These are phyloP conservation scores for Sminthurides bifidus DNA, from an alignment of 1,140 invertebrate genomes.

Conservation along the genomic window DNA sequence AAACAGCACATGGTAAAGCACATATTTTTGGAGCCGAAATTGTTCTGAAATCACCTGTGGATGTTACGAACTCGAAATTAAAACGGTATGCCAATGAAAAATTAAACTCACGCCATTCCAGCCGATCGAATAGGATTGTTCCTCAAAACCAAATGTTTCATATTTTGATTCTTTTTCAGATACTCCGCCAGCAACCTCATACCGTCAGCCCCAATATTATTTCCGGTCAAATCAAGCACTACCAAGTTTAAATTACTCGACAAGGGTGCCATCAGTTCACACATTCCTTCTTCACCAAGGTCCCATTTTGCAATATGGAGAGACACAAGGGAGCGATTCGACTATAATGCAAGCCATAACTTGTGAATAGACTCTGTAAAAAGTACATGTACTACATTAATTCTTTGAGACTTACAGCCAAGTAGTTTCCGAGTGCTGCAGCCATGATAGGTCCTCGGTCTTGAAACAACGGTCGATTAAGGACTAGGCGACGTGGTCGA, in stretches of 20 bases:
- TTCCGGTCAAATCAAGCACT: conserved; percentile 7
- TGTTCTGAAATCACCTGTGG: not conserved
- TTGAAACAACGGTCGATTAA: conserved; percentile 15
- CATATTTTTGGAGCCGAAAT: not conserved
- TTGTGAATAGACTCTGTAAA: not conserved
- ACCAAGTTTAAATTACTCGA: conserved; percentile 4
- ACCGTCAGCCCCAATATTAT: conserved; percentile 9
- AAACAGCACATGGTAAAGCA: too few relatives aligned
- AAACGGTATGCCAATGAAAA: not conserved
- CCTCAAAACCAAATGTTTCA: conserved; percentile 15
- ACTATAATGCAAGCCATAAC: not conserved
- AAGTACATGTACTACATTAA: not conserved
- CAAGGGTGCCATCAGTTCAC: conserved; percentile 2
- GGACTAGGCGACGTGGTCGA: conserved; percentile 7
- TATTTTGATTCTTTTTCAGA: conserved; percentile 6
- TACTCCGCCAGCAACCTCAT: conserved; percentile 1
- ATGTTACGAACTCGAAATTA: not conserved
- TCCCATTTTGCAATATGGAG: conserved; percentile 14
- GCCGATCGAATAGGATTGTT: conserved; percentile 8
- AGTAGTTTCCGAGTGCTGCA: conserved; percentile 9
- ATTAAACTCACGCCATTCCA: conserved; percentile 4
- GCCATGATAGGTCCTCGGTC: conserved; percentile 1
- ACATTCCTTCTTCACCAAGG: conserved; percentile 15
- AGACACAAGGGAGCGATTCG: conserved; percentile 1
- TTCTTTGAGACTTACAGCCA: not conserved